Evolutionary conservation across 2,888 invertebrate genomes (phyloP).

Genomic region (Punctoribates punctum): DNA sequence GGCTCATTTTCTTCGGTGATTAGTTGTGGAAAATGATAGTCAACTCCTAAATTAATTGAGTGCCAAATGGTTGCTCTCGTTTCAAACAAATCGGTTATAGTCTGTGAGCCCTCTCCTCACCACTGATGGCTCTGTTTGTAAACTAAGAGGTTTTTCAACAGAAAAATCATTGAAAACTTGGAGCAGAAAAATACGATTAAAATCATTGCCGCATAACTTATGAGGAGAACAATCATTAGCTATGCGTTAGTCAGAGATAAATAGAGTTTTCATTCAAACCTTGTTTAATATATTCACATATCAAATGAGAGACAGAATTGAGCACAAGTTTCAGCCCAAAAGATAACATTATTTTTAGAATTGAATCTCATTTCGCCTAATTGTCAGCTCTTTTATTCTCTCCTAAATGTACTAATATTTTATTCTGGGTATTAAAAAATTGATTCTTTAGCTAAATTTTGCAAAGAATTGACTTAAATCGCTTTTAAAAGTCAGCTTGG

Average conservation of each 20-base stretch:
- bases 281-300: slow-evolving; percentile 6
- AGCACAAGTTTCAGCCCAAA: background rate
- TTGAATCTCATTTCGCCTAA: background rate
- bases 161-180: slow-evolving; percentile 1
- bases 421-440: too few species aligned
- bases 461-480: too few species aligned
- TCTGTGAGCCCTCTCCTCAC: too few species aligned
- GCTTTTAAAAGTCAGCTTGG: too few species aligned
- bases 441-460: too few species aligned
- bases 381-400: background rate
- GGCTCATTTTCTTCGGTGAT: background rate
- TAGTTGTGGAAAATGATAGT: background rate
- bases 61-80: slow-evolving; percentile 2
- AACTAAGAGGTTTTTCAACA: too few species aligned
- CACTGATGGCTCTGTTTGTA: too few species aligned
- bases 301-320: background rate
- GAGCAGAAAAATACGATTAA: slow-evolving; percentile 17
- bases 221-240: slow-evolving; percentile 9
- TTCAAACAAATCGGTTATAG: slow-evolving; percentile 12
- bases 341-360: background rate
- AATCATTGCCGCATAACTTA: slow-evolving; percentile 15
- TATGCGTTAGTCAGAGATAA: background rate
- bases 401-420: too few species aligned
- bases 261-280: slow-evolving; percentile 1
- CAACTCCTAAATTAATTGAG: background rate